Evolutionary conservation across 2,113 vertebrate species (phyloP).

Genomic region (Anas platyrhynchos): DNA sequence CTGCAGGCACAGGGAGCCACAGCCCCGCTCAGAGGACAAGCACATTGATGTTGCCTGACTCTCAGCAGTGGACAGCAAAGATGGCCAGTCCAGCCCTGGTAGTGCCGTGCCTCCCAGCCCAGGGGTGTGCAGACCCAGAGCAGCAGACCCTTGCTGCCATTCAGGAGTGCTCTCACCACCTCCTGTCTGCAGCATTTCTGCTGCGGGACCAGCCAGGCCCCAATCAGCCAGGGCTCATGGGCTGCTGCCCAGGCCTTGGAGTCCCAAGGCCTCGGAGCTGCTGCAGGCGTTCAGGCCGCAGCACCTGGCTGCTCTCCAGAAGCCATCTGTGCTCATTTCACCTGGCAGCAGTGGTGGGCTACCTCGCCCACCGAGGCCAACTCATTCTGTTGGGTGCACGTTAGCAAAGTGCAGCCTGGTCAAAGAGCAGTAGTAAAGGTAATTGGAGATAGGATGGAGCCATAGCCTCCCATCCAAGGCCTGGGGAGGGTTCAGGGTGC

Average conservation of each 20-base stretch:
- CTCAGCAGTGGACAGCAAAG: background rate
- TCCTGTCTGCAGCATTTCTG: background rate
- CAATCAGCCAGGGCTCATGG: accelerated
- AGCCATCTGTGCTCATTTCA: background rate
- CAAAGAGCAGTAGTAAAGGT: background rate
- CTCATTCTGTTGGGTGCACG: background rate
- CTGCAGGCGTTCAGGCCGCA: background rate
- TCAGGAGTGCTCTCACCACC: accelerated
- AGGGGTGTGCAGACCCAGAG: background rate
- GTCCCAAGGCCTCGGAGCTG: background rate
- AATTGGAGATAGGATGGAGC: background rate
- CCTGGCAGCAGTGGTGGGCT: background rate
- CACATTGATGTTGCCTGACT: background rate
- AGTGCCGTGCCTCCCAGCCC: accelerated
- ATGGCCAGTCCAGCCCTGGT: accelerated
- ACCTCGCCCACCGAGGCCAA: background rate
- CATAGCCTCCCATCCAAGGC: too few relatives aligned
- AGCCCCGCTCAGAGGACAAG: accelerated
- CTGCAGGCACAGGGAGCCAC: background rate
- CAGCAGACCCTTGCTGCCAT: background rate
- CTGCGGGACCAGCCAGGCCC: background rate
- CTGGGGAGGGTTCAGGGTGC: accelerated
- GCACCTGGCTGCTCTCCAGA: background rate
- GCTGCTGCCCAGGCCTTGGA: background rate
- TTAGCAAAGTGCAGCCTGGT: background rate